Evolutionary conservation across 1,140 invertebrate species (phyloP).

Genomic region (Apocrypta bakeri): DNA sequence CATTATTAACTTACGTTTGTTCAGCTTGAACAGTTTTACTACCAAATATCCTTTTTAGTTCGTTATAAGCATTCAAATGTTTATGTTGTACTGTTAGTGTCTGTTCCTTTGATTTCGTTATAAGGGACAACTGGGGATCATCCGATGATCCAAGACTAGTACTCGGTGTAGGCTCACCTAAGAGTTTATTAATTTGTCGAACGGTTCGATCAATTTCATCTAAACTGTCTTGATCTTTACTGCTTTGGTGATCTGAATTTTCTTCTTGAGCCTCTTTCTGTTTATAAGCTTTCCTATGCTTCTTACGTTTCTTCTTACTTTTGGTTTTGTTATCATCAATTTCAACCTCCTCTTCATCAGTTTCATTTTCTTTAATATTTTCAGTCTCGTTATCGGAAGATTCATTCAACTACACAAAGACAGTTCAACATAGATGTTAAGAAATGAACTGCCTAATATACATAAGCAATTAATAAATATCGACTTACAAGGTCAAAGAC

Average conservation of each 20-base stretch:
- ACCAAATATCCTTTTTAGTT: constrained; percentile 90
- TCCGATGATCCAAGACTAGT: constrained; percentile 56
- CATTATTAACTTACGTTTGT: constrained; percentile 73
- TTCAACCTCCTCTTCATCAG: constrained; percentile 10
- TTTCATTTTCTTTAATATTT: not conserved
- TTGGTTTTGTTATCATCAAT: constrained; percentile 24
- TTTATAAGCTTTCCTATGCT: constrained; percentile 70
- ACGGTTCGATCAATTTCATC: constrained; percentile 84
- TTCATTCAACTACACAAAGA: constrained; percentile 41
- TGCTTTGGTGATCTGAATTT: constrained; percentile 76
- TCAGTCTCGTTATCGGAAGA: constrained; percentile 42
- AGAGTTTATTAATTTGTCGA: constrained; percentile 82
- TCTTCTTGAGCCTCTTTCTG: constrained; percentile 68
- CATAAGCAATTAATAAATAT: not conserved
- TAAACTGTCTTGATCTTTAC: constrained; percentile 78
- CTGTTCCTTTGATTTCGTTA: constrained; percentile 69
- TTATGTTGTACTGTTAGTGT: constrained; percentile 81
- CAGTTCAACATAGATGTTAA: constrained; percentile 15
- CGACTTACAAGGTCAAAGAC: constrained; percentile 46
- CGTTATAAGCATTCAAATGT: constrained; percentile 88
- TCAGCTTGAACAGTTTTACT: constrained; percentile 84
- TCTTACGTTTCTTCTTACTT: constrained; percentile 78
- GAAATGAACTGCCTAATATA: not conserved
- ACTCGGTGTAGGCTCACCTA: constrained; percentile 76
- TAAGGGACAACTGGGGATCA: constrained; percentile 59